These are phyloP conservation scores for Hydropsyche tenuis DNA, from an alignment of 1,140 invertebrate genomes.

Conservation along the genomic window DNA sequence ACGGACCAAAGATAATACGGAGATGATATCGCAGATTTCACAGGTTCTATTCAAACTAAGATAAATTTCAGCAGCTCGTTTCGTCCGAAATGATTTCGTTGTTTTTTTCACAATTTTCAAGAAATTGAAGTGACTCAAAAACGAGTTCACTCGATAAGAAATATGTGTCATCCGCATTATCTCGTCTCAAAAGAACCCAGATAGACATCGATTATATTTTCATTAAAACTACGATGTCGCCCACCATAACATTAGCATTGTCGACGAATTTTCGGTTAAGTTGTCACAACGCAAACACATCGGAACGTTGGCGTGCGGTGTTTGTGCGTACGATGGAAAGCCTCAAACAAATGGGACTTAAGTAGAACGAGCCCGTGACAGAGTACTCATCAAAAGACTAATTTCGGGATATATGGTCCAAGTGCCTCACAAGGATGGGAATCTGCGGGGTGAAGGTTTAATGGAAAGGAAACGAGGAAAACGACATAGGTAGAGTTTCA, in stretches of 20 bases:
- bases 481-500: background rate
- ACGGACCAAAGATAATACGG: constrained; percentile 3
- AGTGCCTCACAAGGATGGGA: background rate
- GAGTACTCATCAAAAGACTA: constrained; percentile 19
- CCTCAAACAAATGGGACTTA: constrained; percentile 3
- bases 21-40: background rate
- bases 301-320: background rate
- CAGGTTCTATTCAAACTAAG: too few species aligned
- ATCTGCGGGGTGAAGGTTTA: constrained; percentile 2
- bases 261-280: constrained; percentile 1
- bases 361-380: constrained; percentile 9
- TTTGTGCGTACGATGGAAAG: background rate
- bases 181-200: too few species aligned
- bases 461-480: constrained; percentile 12
- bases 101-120: too few species aligned
- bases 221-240: too few species aligned
- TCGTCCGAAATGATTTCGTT: too few species aligned
- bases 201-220: too few species aligned
- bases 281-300: background rate
- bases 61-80: too few species aligned
- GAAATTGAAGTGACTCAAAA: too few species aligned
- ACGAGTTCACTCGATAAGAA: too few species aligned
- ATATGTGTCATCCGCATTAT: too few species aligned
- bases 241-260: background rate
- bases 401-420: constrained; percentile 9